These are phyloP conservation scores for Camelus dromedarius DNA, from an alignment of 2,113 vertebrate genomes.

Conservation along the genomic window DNA sequence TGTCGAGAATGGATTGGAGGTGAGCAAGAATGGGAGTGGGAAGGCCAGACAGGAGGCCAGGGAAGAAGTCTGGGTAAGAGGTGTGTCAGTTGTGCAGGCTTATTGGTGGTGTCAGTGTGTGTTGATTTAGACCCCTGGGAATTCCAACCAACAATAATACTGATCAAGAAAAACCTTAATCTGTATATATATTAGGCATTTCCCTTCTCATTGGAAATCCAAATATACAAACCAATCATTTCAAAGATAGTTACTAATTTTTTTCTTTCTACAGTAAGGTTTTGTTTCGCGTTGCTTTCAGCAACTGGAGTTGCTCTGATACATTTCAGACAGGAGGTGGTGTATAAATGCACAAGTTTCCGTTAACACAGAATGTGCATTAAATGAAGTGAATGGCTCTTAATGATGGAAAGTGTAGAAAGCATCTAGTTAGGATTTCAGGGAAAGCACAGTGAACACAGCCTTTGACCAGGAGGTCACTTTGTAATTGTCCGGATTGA, in stretches of 20 bases:
- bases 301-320: neutral
- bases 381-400: neutral
- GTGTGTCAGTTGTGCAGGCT: neutral
- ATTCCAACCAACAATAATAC: neutral
- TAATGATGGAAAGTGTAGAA: neutral
- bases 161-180: neutral
- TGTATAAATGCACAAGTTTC: neutral
- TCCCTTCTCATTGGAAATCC: constrained; percentile 13
- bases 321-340: neutral
- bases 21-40: neutral
- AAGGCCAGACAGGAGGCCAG: neutral
- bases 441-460: neutral
- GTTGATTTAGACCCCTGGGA: neutral
- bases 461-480: neutral
- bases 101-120: neutral
- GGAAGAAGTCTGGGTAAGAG: neutral
- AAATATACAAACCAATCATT: neutral
- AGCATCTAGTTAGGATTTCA: neutral
- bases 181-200: neutral
- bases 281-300: neutral
- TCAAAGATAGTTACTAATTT: neutral
- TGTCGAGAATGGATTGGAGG: neutral
- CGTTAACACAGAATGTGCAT: neutral
- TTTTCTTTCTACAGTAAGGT: neutral
- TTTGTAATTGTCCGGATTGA: neutral